phyloP scores from a whole-genome alignment of 2,797 vertebrate species.

The Falco columbarius region DNA sequence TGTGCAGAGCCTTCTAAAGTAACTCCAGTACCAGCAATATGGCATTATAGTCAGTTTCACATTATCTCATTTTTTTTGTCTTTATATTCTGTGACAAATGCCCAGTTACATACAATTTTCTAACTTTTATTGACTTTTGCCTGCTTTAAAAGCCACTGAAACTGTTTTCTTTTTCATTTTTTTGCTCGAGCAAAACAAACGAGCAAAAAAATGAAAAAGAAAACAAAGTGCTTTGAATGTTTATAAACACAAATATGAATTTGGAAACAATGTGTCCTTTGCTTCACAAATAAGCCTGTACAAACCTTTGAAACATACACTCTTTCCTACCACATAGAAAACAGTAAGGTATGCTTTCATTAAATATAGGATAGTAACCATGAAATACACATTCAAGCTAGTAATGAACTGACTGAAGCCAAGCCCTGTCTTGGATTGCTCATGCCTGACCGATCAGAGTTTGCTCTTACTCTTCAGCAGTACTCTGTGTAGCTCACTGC shows the following conservation, averaged over 20 bases:
- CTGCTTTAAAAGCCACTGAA: neutral
- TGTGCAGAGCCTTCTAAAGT: neutral
- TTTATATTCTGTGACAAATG: neutral
- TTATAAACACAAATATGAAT: neutral
- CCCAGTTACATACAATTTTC: neutral
- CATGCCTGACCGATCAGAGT: neutral
- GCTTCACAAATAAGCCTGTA: neutral
- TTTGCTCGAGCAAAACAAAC: too few relatives aligned
- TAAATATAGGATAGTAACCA: neutral
- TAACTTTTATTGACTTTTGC: neutral
- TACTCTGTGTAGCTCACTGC: neutral
- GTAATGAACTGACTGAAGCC: neutral
- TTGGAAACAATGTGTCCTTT: neutral
- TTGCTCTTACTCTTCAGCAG: neutral
- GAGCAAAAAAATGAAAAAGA: too few relatives aligned
- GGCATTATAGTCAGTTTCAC: neutral
- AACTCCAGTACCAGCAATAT: neutral
- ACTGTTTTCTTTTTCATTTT: accelerated
- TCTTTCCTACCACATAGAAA: neutral
- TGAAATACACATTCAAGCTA: neutral
- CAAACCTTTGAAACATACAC: neutral
- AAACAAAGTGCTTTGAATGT: neutral
- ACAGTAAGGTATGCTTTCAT: neutral
- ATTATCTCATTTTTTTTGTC: neutral
- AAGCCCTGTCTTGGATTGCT: neutral